These are phyloP conservation scores for Oegoconia quadripuncta DNA, from an alignment of 2,888 invertebrate species.

Conservation along the genomic window DNA sequence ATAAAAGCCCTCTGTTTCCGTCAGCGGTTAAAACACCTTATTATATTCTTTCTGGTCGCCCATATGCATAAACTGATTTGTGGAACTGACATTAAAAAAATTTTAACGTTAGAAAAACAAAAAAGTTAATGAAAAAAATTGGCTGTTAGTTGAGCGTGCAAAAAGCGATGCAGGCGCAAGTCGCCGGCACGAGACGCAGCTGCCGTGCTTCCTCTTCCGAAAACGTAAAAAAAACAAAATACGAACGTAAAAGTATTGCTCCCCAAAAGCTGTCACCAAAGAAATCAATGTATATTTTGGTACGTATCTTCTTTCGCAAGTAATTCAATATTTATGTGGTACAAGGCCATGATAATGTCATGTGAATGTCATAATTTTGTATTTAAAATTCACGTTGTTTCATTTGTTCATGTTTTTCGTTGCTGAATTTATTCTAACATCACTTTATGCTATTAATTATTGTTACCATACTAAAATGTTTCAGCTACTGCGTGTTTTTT, in stretches of 20 bases:
- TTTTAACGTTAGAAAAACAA: slow-evolving; percentile 45
- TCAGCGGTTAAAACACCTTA: not conserved
- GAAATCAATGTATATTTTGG: slow-evolving; percentile 36
- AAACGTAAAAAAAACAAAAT: slow-evolving; percentile 45
- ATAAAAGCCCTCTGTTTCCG: not conserved
- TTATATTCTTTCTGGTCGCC: no score
- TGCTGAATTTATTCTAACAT: no score
- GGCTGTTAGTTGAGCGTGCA: slow-evolving; percentile 58
- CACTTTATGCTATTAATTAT: no score
- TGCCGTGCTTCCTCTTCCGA: slow-evolving; percentile 74
- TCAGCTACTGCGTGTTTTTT: no score
- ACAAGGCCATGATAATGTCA: no score
- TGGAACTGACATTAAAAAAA: slow-evolving; percentile 23
- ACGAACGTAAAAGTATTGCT: slow-evolving; percentile 39
- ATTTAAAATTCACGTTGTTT: no score
- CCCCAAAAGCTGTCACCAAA: slow-evolving; percentile 62
- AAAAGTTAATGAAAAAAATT: slow-evolving; percentile 44
- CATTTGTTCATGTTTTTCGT: no score
- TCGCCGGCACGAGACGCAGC: slow-evolving; percentile 71
- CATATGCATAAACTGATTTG: slow-evolving; percentile 30
- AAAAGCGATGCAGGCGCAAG: slow-evolving; percentile 55
- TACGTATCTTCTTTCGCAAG: not conserved
- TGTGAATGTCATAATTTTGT: no score
- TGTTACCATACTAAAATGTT: no score
- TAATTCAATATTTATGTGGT: slow-evolving; percentile 3